phyloP scores from a whole-genome alignment of 2,888 invertebrate species.

The Mycogona germanica region DNA sequence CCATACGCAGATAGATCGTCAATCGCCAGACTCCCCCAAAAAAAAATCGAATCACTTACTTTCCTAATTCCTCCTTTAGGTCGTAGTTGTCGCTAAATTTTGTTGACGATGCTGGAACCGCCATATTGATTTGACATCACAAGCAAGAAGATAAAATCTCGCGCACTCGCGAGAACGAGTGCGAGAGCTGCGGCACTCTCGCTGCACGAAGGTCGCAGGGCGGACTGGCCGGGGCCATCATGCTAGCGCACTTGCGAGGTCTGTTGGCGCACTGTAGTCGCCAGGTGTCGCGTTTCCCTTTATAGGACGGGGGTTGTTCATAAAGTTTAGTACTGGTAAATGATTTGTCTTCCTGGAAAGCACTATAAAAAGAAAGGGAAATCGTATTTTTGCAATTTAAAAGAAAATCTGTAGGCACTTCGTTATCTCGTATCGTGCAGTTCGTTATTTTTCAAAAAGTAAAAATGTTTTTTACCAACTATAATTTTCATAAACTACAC shows the following conservation, averaged over 20 bases:
- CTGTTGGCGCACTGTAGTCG: neutral
- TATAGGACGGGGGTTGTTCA: too few relatives aligned
- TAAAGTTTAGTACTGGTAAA: too few relatives aligned
- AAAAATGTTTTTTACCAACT: too few relatives aligned
- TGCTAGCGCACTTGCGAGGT: neutral
- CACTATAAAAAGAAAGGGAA: too few relatives aligned
- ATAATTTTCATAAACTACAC: too few relatives aligned
- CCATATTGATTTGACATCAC: slow-evolving; percentile 21
- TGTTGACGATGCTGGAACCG: slow-evolving; percentile 51
- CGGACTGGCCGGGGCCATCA: neutral
- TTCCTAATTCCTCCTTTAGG: slow-evolving; percentile 98
- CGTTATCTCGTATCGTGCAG: too few relatives aligned
- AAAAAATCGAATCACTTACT: slow-evolving; percentile 52
- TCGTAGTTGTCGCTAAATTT: slow-evolving; percentile 99
- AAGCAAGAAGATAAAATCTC: slow-evolving; percentile 18
- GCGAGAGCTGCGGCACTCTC: slow-evolving; percentile 5
- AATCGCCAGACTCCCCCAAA: neutral
- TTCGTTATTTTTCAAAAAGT: too few relatives aligned
- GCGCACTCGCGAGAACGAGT: slow-evolving; percentile 16
- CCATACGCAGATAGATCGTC: too few relatives aligned
- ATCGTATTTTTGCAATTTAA: too few relatives aligned
- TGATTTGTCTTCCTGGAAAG: too few relatives aligned
- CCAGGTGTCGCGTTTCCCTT: too few relatives aligned
- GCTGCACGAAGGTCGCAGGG: neutral
- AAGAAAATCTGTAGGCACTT: too few relatives aligned